These are phyloP conservation scores for Haliclona indistincta DNA, from an alignment of 37 sponge, comb jelly and placozoan species.

Conservation along the genomic window DNA sequence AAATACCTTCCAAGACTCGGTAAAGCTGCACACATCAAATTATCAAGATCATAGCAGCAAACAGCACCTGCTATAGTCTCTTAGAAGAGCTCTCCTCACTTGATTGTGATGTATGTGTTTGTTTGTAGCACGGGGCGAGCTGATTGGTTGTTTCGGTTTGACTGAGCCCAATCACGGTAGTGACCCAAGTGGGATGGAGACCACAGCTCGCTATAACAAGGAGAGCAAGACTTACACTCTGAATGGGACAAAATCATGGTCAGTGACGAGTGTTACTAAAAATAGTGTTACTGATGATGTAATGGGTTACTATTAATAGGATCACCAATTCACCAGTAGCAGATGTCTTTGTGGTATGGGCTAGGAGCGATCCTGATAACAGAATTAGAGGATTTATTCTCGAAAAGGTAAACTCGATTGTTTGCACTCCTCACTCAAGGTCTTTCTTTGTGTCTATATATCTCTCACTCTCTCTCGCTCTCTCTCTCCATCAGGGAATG, in stretches of 20 bases:
- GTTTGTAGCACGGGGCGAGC: conserved; percentile 78
- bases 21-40: conserved; percentile 21
- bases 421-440: background rate
- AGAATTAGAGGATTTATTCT: conserved; percentile 90
- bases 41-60: background rate
- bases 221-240: conserved; percentile 72
- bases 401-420: conserved; percentile 73
- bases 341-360: conserved; percentile 98
- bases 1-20: conserved; percentile 92
- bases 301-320: conserved; percentile 29
- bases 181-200: conserved; percentile 95
- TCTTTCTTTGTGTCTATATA: background rate
- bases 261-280: background rate
- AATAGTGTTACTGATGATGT: background rate
- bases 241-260: conserved; percentile 97
- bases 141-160: conserved; percentile 98
- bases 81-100: background rate
- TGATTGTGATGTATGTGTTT: background rate
- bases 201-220: conserved; percentile 80
- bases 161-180: conserved; percentile 99
- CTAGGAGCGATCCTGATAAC: conserved; percentile 68
- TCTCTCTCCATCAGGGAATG: conserved; percentile 73
- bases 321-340: conserved; percentile 98
- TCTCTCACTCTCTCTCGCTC: background rate
- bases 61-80: background rate